Percentiles rank a stretch among this genome's conserved stretches.
Conservation (phyloP, 1,140 invertebrate species). For the Globodera ellingtonae region DNA sequence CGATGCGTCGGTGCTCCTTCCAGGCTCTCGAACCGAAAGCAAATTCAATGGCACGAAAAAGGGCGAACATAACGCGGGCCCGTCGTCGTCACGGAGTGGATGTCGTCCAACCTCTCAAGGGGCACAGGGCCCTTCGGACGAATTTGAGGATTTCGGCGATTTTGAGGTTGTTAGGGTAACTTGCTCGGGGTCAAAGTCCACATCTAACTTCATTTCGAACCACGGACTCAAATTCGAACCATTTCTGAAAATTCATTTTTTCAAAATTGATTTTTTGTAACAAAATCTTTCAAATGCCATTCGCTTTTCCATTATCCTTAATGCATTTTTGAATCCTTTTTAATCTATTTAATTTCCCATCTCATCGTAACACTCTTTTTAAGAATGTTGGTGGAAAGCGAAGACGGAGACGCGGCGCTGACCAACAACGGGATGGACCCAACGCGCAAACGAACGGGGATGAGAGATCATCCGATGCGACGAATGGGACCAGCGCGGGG, state of each 20-base stretch:
- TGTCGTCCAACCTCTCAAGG: slow-evolving; percentile 7
- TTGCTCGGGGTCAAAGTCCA: too few relatives aligned
- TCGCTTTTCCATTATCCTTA: too few relatives aligned
- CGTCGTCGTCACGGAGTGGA: slow-evolving; percentile 10
- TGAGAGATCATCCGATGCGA: background rate
- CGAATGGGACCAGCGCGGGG: background rate
- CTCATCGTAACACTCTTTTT: background rate
- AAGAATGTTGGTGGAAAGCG: slow-evolving; percentile 19
- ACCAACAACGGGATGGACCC: background rate
- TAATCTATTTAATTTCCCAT: background rate
- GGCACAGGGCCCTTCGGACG: background rate
- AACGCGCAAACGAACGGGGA: slow-evolving; percentile 20
- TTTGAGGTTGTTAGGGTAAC: slow-evolving; percentile 11
- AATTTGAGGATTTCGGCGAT: slow-evolving; percentile 38
- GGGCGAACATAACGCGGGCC: background rate
- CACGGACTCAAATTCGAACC: too few relatives aligned
- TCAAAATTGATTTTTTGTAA: slow-evolving; percentile 11
- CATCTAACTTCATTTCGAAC: too few relatives aligned
- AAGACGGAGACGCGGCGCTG: slow-evolving; percentile 7
- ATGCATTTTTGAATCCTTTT: background rate
- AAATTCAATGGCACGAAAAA: slow-evolving; percentile 14
- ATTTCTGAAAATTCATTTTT: too few relatives aligned
- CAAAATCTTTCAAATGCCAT: background rate
- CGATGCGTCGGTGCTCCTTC: slow-evolving; percentile 26
- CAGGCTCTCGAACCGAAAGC: background rate